Evolutionary conservation across 2,113 vertebrate species (phyloP), one percentile per base, ranked within the genome.

Genomic region (Tragelaphus imberbis): DNA sequence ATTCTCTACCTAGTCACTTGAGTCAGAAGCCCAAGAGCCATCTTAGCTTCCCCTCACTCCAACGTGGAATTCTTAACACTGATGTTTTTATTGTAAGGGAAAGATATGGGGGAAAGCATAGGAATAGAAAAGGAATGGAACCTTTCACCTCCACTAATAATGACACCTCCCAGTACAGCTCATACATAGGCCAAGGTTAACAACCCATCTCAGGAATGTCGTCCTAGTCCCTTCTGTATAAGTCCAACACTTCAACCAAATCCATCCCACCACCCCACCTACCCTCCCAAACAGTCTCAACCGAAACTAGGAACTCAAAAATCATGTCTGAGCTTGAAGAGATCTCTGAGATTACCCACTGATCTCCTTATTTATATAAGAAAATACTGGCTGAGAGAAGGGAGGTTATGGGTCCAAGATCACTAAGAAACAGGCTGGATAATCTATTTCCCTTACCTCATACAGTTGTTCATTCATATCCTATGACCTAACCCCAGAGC

Each of bases 231-330:
- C 59, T 97, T 27, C 75, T 63, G 87, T 30, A n/a, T 23, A 96
- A 28, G 56, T 81, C 59, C 89, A 81, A 88, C 65, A 44, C 51
- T 61, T 81, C 58, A 93, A 36, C 59, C 59, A 88, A 40, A 75
- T 53, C 65, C 88, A 71, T 27, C 71, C 36, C 5, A 13, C 19
- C 13, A 88, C 21, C 33, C 11, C 19, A 44, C 12, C 21, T 12
- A 71, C 44, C 36, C 61, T 91, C 44, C 47, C 61, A 71, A 92
- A 89, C 3, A 17, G 17, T 86, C 71, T 92, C 89, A 88, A 84
- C 36, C 63, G 28, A 90, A 92, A 93, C 59, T 27, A 47, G 96
- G 30, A 96, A 93, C 30, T 88, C 65, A 68, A 93, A 96, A 94
- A 84, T 17, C 25, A 90, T n/a, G 71, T 81, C 55, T 96, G n/a